Evolutionary conservation across 2,888 invertebrate genomes (phyloP), one percentile per base, ranked within the genome.

Genomic region (Drosophila meridiana): DNA sequence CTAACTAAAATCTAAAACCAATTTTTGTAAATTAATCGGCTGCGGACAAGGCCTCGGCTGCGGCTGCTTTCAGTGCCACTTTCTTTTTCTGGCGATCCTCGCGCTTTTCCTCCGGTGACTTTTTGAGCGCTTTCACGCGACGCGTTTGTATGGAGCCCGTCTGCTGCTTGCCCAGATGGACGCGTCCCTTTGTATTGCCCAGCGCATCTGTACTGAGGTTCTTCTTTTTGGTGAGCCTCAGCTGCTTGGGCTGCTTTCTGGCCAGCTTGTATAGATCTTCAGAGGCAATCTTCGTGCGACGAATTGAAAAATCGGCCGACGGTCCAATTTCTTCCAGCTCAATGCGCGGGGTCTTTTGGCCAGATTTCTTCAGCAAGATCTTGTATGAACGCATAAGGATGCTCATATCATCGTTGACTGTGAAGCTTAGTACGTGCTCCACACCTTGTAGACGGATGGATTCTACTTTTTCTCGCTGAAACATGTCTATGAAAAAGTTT

Each of bases 91-190:
- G 93, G 11, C 94, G 92, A 83, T 94, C 94, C 26, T 94, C 93
- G 82, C 96, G 96, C 83, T 94, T 95, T 87, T 97, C 97, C 69
- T 95, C 95, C 0, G 95, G 93, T 0, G 96, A 95, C 92, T 97
- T 97, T 87, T 95, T 96, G 59, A 98, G 93, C 45, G 97, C 98
- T 93, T 98, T 98, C 95, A 98, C 96, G 93, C 98, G 98, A 72
- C 98, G 95, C 4, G 98, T 98, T 92, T 99, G 98, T 61, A 92
- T 92, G 79, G 95, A 96, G 61, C 95, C 94, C 40, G 99, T 94
- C 87, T 98, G 96, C 91, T 99, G 99, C 86, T 96, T 96, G 80
- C 97, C 97, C 94, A 99, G 95, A 93, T 99, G 99, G 67, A 99
- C 96, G 60, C 98, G 96, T 48, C 98, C 99, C 90, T 97, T 94